Conservation (phyloP, 1,140 invertebrate species). For the Hetaerina americana region DNA sequence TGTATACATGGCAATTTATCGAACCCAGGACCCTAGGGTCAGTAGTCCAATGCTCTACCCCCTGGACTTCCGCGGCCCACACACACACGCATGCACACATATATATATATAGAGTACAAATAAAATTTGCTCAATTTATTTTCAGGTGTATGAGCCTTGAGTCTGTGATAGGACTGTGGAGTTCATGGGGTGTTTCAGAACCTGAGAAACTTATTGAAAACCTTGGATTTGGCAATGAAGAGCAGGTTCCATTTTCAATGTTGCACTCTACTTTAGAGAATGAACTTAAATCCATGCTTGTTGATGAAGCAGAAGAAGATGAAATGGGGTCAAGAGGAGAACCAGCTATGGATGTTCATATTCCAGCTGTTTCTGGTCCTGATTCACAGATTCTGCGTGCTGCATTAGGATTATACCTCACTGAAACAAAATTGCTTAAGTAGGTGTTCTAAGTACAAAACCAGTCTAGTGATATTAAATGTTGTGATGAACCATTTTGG, state of each 20-base stretch:
- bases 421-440: not conserved
- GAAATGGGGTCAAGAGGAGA: not conserved
- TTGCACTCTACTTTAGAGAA: not conserved
- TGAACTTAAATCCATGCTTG: not conserved
- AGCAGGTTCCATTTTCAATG: not conserved
- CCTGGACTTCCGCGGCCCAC: too few species aligned
- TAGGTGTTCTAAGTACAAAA: too few species aligned
- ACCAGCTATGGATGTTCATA: not conserved
- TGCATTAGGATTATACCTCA: not conserved
- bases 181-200: not conserved
- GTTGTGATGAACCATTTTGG: too few species aligned
- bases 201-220: not conserved
- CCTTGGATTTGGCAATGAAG: not conserved
- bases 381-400: not conserved
- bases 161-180: not conserved
- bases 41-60: too few species aligned
- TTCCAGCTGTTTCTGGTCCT: not conserved
- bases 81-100: too few species aligned
- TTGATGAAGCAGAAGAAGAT: not conserved
- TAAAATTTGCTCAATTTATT: not conserved
- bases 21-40: too few species aligned
- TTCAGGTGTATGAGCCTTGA: not conserved
- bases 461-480: too few species aligned
- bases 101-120: too few species aligned
- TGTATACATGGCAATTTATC: too few species aligned